Percentiles rank a stretch among this genome's conserved stretches.
phyloP scores from a whole-genome alignment of 2,113 vertebrate genomes.

The Alethe diademata region DNA sequence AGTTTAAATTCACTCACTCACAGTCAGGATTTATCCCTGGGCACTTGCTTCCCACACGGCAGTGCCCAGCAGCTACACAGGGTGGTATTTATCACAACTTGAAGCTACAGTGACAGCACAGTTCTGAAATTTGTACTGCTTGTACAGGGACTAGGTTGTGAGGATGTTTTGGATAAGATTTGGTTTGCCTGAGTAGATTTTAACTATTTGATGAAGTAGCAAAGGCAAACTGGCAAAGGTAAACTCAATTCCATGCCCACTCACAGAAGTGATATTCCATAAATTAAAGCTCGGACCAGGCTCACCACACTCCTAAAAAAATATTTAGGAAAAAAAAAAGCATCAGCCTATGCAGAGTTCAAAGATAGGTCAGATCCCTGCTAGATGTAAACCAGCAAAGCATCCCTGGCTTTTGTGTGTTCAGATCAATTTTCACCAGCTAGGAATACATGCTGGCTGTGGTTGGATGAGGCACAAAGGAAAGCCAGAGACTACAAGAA shows the following conservation, averaged over 20 bases:
- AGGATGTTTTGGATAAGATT: not conserved
- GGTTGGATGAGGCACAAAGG: not conserved
- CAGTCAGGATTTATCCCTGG: not conserved
- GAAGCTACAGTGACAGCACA: not conserved
- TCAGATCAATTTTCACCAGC: not conserved
- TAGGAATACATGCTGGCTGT: not conserved
- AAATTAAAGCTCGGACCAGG: not conserved
- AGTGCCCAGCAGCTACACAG: not conserved
- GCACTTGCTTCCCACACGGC: not conserved
- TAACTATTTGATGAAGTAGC: not conserved
- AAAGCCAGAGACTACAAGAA: not conserved
- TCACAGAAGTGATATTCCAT: not conserved
- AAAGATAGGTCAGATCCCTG: not conserved
- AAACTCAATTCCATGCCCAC: not conserved
- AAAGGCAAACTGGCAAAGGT: not conserved
- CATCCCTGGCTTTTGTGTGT: not conserved
- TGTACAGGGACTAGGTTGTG: accelerated
- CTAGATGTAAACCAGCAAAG: not conserved
- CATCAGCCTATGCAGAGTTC: not conserved
- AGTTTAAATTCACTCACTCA: not conserved
- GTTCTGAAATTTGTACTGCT: not conserved
- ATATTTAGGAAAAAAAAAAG: not conserved
- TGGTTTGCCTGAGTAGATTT: not conserved
- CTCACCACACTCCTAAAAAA: not conserved
- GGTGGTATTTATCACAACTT: not conserved